phyloP scores from a whole-genome alignment of 2,888 invertebrate genomes.

The Vanessa cardui region DNA sequence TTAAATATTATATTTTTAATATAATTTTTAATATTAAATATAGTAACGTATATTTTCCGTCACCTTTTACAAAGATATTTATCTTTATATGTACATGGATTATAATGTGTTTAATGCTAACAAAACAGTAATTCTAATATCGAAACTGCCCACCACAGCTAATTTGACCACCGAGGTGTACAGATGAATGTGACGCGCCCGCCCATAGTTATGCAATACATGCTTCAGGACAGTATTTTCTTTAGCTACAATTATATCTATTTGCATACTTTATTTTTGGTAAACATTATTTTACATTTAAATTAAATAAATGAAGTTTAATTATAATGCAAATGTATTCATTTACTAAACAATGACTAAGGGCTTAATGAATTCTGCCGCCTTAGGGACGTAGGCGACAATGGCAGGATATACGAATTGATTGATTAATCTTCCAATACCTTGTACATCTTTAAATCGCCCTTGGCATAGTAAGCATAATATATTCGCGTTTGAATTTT shows the following conservation, averaged over 20 bases:
- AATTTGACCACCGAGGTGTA: slow-evolving; percentile 2
- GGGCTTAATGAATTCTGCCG: slow-evolving; percentile 41
- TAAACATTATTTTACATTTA: not conserved
- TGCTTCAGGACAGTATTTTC: not conserved
- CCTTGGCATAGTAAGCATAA: slow-evolving; percentile 56
- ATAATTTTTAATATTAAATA: too few species aligned
- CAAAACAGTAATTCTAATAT: too few species aligned
- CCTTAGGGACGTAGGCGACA: slow-evolving; percentile 51
- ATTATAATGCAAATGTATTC: slow-evolving; percentile 20
- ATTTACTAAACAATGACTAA: slow-evolving; percentile 42
- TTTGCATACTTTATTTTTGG: not conserved
- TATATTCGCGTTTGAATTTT: too few species aligned
- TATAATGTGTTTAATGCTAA: too few species aligned
- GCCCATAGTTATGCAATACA: slow-evolving; percentile 14
- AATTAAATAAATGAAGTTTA: too few species aligned
- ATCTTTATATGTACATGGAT: too few species aligned
- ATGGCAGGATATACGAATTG: slow-evolving; percentile 47
- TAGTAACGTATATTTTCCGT: not conserved
- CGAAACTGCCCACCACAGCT: slow-evolving; percentile 8
- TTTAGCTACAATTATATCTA: not conserved
- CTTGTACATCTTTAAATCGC: slow-evolving; percentile 51
- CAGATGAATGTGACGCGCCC: slow-evolving; percentile 19
- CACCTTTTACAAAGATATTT: too few species aligned
- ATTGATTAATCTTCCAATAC: slow-evolving; percentile 53
- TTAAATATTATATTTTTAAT: too few species aligned